Evolutionary conservation across 1,140 invertebrate species (phyloP).

Genomic region (Drosophila mojavensis): DNA sequence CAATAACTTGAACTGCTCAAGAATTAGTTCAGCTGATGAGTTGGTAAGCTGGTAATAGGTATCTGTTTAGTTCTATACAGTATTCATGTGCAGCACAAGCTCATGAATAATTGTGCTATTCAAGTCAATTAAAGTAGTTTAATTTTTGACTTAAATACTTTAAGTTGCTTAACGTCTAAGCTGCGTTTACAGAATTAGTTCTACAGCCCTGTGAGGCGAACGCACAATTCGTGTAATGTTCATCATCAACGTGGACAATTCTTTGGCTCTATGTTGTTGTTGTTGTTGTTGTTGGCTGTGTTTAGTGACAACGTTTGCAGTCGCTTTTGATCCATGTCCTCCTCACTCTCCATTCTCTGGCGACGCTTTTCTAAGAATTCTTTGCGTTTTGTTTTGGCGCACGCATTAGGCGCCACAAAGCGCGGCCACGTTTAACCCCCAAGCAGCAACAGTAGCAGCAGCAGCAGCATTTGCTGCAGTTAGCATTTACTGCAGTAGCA

Average conservation of each 20-base stretch:
- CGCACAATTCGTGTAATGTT: constrained; percentile 40
- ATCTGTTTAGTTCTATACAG: too few relatives aligned
- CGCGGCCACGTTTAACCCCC: constrained; percentile 74
- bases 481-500: constrained; percentile 35
- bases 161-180: neutral
- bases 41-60: too few relatives aligned
- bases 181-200: neutral
- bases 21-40: too few relatives aligned
- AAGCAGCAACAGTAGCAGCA: constrained; percentile 48
- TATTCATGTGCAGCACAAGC: neutral
- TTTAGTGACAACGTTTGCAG: constrained; percentile 61
- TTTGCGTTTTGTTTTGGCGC: constrained; percentile 78
- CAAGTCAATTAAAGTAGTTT: too few relatives aligned
- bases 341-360: constrained; percentile 39
- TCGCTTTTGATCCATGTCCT: constrained; percentile 66
- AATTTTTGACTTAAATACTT: too few relatives aligned
- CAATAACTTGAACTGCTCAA: too few relatives aligned
- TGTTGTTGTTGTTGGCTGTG: constrained; percentile 28
- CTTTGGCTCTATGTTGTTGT: constrained; percentile 6
- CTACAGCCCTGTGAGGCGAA: constrained; percentile 18
- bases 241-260: constrained; percentile 41
- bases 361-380: constrained; percentile 80
- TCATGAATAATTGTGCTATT: neutral
- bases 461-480: neutral
- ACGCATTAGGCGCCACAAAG: constrained; percentile 79